A percentile compares a stretch with the other conserved stretches of the same genome.
These are phyloP conservation scores for Himalopsyche tibetana DNA, from an alignment of 2,888 invertebrate species.

Conservation along the genomic window DNA sequence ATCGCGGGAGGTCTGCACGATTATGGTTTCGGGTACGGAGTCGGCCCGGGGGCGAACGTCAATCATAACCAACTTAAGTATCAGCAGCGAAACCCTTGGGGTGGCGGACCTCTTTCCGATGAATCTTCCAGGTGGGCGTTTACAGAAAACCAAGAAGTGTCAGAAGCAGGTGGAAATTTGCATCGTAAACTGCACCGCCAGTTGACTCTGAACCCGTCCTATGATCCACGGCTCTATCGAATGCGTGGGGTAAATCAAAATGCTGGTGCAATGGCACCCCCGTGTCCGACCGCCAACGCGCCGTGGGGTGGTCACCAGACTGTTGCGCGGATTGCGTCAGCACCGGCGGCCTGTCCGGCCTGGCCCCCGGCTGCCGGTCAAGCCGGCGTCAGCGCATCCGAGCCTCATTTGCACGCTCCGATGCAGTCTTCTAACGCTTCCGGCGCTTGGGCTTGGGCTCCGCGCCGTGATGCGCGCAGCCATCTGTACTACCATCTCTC, in stretches of 20 bases:
- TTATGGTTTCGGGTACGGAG: conserved; percentile 48
- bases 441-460: conserved; percentile 53
- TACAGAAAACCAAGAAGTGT: conserved; percentile 66
- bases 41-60: conserved; percentile 25
- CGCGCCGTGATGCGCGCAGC: conserved; percentile 80
- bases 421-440: conserved; percentile 61
- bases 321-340: conserved; percentile 85
- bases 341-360: conserved; percentile 78
- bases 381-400: conserved; percentile 72
- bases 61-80: conserved; percentile 64
- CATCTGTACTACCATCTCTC: conserved; percentile 91
- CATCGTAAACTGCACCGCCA: conserved; percentile 89
- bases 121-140: conserved; percentile 51
- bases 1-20: conserved; percentile 69
- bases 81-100: conserved; percentile 67
- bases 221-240: conserved; percentile 83
- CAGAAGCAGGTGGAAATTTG: conserved; percentile 76
- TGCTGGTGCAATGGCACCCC: conserved; percentile 66
- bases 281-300: conserved; percentile 61
- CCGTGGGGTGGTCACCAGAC: conserved; percentile 73
- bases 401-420: conserved; percentile 72
- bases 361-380: conserved; percentile 67
- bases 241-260: conserved; percentile 67
- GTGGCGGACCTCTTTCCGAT: conserved; percentile 35
- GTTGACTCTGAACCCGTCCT: conserved; percentile 87